These are phyloP conservation scores for Cataglyphis rosenhaueri DNA, from an alignment of 2,888 invertebrate genomes.

Conservation along the genomic window DNA sequence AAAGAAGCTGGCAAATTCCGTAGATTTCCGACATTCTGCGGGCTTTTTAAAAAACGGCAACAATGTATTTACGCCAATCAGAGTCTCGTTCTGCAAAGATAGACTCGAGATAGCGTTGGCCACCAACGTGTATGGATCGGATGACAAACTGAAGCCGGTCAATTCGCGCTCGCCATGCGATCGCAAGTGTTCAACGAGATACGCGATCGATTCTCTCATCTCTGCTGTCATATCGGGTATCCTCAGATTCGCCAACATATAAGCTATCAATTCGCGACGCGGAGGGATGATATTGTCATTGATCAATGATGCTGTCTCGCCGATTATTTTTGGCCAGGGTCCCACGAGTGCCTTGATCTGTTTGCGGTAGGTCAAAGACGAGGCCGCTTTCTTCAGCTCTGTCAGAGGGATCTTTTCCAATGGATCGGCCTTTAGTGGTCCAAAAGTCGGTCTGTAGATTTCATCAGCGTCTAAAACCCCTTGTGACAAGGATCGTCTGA, in stretches of 20 bases:
- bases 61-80: constrained; percentile 22
- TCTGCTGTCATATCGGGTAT: constrained; percentile 22
- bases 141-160: background rate
- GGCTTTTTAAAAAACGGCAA: constrained; percentile 43
- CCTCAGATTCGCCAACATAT: constrained; percentile 47
- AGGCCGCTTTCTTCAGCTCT: constrained; percentile 34
- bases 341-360: background rate
- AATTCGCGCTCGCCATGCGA: background rate
- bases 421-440: constrained; percentile 36
- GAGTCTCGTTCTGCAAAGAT: constrained; percentile 2
- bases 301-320: constrained; percentile 24
- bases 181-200: background rate
- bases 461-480: constrained; percentile 29
- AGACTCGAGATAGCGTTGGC: constrained; percentile 7
- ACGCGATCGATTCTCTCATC: constrained; percentile 2
- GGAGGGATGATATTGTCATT: background rate
- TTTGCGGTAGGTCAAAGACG: background rate
- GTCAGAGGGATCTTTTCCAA: constrained; percentile 39
- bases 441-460: constrained; percentile 44
- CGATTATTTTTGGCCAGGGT: constrained; percentile 37
- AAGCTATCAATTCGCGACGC: constrained; percentile 38
- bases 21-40: constrained; percentile 8
- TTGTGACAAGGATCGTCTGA: constrained; percentile 23
- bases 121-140: constrained; percentile 4
- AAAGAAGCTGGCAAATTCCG: constrained; percentile 22